These are phyloP conservation scores for Phortica okadai DNA, from an alignment of 2,888 invertebrate species.

Conservation along the genomic window DNA sequence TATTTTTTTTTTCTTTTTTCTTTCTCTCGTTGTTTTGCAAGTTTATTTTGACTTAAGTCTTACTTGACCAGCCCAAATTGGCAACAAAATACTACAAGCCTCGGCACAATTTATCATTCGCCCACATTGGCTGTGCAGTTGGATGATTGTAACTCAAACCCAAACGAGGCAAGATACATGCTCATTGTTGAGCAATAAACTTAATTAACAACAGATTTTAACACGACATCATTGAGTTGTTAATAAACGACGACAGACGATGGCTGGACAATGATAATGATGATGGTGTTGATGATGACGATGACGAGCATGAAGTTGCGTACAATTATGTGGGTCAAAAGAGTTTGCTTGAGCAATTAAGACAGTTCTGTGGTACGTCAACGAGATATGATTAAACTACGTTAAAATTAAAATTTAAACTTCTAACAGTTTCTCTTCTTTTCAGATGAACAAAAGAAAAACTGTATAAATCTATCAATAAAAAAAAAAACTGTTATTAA, in stretches of 20 bases:
- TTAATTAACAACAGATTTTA: conserved; percentile 11
- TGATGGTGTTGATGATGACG: not conserved
- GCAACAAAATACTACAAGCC: not conserved
- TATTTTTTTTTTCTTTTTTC: too few relatives aligned
- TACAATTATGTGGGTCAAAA: not conserved
- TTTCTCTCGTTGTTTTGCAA: too few relatives aligned
- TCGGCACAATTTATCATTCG: not conserved
- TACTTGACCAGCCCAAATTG: not conserved
- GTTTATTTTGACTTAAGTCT: too few relatives aligned
- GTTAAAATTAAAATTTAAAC: too few relatives aligned
- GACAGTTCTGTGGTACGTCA: too few relatives aligned
- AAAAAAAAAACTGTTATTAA: too few relatives aligned
- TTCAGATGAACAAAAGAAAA: too few relatives aligned
- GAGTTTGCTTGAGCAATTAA: too few relatives aligned
- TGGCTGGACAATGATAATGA: not conserved
- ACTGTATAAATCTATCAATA: too few relatives aligned
- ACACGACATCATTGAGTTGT: conserved; percentile 1
- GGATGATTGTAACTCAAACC: too few relatives aligned
- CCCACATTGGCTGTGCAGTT: not conserved
- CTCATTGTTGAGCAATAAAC: not conserved
- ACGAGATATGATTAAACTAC: too few relatives aligned
- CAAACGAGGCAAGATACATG: not conserved
- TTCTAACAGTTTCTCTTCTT: too few relatives aligned
- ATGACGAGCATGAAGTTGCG: not conserved
- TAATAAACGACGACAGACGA: not conserved